Percentiles rank a stretch among this genome's conserved stretches.
Evolutionary conservation across 2,888 invertebrate species (phyloP).

Genomic region (Corbicula japonica): DNA sequence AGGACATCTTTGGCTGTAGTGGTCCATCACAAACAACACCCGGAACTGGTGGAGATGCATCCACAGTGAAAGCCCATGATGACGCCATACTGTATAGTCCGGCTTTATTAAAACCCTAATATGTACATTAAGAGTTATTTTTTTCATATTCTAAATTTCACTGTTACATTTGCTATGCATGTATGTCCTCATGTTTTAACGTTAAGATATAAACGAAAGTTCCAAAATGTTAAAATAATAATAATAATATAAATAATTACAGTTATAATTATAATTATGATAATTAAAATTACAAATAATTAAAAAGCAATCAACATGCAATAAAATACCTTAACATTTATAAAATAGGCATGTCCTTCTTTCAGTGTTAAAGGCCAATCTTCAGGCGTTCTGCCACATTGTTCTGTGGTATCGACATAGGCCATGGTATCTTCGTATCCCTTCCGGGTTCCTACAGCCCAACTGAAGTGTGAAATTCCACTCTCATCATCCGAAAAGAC

Average conservation of each 20-base stretch:
- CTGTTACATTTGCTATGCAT: background rate
- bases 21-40: slow-evolving; percentile 66
- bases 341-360: slow-evolving; percentile 69
- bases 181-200: background rate
- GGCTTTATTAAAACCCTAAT: slow-evolving; percentile 54
- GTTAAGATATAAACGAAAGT: background rate
- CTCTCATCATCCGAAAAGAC: slow-evolving; percentile 66
- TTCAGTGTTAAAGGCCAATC: slow-evolving; percentile 44
- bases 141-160: background rate
- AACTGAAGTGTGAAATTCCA: slow-evolving; percentile 59
- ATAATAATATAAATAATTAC: background rate
- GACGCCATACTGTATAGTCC: slow-evolving; percentile 55
- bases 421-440: slow-evolving; percentile 61
- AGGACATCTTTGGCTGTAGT: background rate
- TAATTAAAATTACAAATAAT: background rate
- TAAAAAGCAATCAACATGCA: background rate
- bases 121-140: background rate
- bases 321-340: slow-evolving; percentile 63
- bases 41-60: slow-evolving; percentile 57
- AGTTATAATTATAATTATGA: background rate
- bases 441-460: slow-evolving; percentile 63
- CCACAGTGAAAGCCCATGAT: slow-evolving; percentile 66
- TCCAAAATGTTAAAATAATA: background rate
- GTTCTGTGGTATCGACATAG: slow-evolving; percentile 9
- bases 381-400: slow-evolving; percentile 54